Conservation (phyloP, 2,888 invertebrate genomes). For the Galerucella nymphaeae region DNA sequence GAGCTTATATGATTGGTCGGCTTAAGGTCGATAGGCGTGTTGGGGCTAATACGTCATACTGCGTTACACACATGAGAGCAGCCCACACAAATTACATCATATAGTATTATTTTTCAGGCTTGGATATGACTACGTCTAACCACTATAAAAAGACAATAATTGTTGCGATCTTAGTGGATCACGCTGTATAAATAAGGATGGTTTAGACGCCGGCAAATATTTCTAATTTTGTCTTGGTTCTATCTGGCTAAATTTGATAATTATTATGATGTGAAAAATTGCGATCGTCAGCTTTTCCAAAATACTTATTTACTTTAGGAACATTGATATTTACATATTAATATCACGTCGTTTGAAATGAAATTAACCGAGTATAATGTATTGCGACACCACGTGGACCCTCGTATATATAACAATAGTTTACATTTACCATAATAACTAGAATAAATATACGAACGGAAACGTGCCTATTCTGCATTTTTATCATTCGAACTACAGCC, state of each 20-base stretch:
- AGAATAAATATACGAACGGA: conserved; percentile 40
- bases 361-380: conserved; percentile 9
- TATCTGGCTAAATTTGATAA: conserved; percentile 16
- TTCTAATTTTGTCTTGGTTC: neutral
- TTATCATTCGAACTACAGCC: conserved; percentile 31
- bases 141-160: too few species aligned
- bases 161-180: too few species aligned
- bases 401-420: conserved; percentile 48
- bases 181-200: too few species aligned
- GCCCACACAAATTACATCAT: too few species aligned
- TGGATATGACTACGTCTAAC: too few species aligned
- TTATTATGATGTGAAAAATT: conserved; percentile 13
- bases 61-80: too few species aligned
- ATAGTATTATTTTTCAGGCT: too few species aligned
- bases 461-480: conserved; percentile 47
- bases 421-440: conserved; percentile 40
- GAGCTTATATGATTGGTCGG: too few species aligned
- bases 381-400: conserved; percentile 38
- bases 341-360: conserved; percentile 11
- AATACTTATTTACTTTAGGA: conserved; percentile 13
- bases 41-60: too few species aligned
- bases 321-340: conserved; percentile 6
- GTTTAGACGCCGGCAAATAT: too few species aligned
- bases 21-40: too few species aligned
- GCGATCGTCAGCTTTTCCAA: conserved; percentile 23